These are phyloP conservation scores for Eudasyphora cyanicolor DNA, from an alignment of 2,888 invertebrate species.

Conservation along the genomic window DNA sequence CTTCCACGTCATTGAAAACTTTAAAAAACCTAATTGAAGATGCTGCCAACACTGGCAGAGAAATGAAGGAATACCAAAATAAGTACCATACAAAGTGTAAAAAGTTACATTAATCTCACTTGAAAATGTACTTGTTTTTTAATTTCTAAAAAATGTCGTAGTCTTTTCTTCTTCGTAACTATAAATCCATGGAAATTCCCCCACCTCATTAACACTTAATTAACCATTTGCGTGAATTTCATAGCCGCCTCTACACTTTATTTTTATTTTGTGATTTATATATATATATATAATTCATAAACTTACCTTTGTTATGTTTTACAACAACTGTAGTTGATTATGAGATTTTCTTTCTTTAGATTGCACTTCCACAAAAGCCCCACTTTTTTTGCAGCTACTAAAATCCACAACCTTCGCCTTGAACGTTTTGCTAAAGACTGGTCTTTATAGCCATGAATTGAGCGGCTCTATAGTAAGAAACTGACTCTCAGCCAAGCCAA, in stretches of 20 bases:
- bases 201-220: neutral
- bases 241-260: neutral
- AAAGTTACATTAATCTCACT: too few species aligned
- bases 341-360: neutral
- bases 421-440: constrained; percentile 75
- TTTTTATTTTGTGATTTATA: neutral
- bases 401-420: constrained; percentile 76
- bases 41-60: too few species aligned
- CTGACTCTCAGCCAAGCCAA: constrained; percentile 45
- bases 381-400: neutral
- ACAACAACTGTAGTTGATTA: neutral
- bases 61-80: too few species aligned
- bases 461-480: constrained; percentile 47
- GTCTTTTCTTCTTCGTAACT: too few species aligned
- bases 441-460: constrained; percentile 51
- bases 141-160: too few species aligned
- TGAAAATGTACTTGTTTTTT: too few species aligned
- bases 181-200: too few species aligned
- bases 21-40: constrained; percentile 9
- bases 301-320: constrained; percentile 41
- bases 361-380: neutral
- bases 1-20: constrained; percentile 57
- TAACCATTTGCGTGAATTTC: neutral
- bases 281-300: constrained; percentile 16
- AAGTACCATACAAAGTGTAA: too few species aligned